phyloP scores from a whole-genome alignment of 2,888 invertebrate species.

The Vanessa cardui region DNA sequence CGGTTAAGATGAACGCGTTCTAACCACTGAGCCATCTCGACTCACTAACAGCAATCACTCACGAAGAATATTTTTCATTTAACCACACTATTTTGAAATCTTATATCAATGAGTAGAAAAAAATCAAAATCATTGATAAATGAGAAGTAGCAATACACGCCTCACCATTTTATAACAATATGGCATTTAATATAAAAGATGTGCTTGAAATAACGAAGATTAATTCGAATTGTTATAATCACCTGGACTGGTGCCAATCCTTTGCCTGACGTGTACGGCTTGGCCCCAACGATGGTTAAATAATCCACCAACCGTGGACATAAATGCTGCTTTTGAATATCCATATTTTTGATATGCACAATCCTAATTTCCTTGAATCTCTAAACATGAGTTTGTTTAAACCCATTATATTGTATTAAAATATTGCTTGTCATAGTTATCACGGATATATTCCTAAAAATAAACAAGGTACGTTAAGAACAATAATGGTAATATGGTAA shows the following conservation, averaged over 20 bases:
- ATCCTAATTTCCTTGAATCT: slow-evolving; percentile 40
- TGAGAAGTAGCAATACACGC: too few relatives aligned
- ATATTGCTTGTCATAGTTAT: slow-evolving; percentile 81
- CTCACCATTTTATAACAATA: too few relatives aligned
- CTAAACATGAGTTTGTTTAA: slow-evolving; percentile 53
- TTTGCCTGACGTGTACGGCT: slow-evolving; percentile 85
- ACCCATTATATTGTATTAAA: slow-evolving; percentile 68
- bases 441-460: slow-evolving; percentile 51
- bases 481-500: too few relatives aligned
- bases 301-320: slow-evolving; percentile 97
- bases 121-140: too few relatives aligned
- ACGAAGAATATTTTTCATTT: too few relatives aligned
- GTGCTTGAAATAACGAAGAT: too few relatives aligned
- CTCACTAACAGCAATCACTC: too few relatives aligned
- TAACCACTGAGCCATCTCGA: too few relatives aligned
- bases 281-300: slow-evolving; percentile 97
- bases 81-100: too few relatives aligned
- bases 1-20: too few relatives aligned
- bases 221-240: slow-evolving; percentile 26
- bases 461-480: slow-evolving; percentile 7
- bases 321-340: slow-evolving; percentile 88
- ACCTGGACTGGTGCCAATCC: slow-evolving; percentile 91
- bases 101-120: too few relatives aligned
- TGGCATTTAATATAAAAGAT: background rate
- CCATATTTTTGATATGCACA: slow-evolving; percentile 68